Evolutionary conservation across 1,140 invertebrate genomes (phyloP).

Genomic region (Drosophila bipectinata): DNA sequence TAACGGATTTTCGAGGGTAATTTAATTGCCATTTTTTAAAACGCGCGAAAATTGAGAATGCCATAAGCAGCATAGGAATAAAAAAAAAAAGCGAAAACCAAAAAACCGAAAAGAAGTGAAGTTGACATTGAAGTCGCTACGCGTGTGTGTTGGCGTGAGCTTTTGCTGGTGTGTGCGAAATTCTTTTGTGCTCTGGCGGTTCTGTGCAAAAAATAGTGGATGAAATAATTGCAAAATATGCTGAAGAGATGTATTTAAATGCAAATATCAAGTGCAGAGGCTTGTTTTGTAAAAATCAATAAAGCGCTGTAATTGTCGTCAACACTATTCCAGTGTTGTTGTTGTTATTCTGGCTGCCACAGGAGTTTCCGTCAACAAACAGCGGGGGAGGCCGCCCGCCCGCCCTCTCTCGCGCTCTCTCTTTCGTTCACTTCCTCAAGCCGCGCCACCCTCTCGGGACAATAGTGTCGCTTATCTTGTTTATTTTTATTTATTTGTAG

Average conservation of each 20-base stretch:
- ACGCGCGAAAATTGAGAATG: background rate
- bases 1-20: constrained; percentile 34
- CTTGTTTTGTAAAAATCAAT: constrained; percentile 68
- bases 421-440: constrained; percentile 6
- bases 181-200: constrained; percentile 63
- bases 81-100: background rate
- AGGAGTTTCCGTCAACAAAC: constrained; percentile 73
- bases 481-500: constrained; percentile 29
- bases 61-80: background rate
- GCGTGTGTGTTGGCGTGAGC: constrained; percentile 19
- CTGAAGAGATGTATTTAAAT: constrained; percentile 20
- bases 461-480: constrained; percentile 48
- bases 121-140: constrained; percentile 71
- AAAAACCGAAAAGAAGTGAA: constrained; percentile 32
- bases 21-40: constrained; percentile 15
- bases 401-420: constrained; percentile 7
- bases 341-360: constrained; percentile 27
- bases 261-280: constrained; percentile 5
- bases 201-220: constrained; percentile 38
- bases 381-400: constrained; percentile 16
- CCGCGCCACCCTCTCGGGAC: constrained; percentile 6
- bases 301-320: constrained; percentile 59
- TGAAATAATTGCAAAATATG: constrained; percentile 60
- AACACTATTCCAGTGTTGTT: constrained; percentile 35
- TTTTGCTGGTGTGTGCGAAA: constrained; percentile 55